Conservation (phyloP, 2,888 invertebrate species). For the Tolmerus cingulatus region DNA sequence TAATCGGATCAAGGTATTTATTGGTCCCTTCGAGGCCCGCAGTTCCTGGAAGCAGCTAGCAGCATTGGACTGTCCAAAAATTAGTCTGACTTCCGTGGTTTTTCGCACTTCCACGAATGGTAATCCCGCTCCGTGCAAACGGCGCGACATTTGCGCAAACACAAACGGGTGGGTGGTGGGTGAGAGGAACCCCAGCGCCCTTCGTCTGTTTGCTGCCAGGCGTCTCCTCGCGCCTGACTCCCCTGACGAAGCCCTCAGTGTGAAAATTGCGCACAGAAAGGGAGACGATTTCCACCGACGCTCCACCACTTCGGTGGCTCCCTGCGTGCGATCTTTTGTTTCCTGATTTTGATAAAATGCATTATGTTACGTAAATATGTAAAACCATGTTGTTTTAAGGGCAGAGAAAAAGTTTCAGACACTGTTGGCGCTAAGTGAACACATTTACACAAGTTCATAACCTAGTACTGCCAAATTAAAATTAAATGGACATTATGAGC, state of each 20-base stretch:
- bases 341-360: background rate
- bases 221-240: background rate
- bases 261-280: background rate
- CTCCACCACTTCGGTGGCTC: background rate
- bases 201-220: background rate
- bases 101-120: conserved; percentile 8
- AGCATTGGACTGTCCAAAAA: background rate
- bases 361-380: background rate
- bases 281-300: background rate
- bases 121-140: background rate
- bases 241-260: background rate
- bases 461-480: background rate
- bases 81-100: conserved; percentile 4
- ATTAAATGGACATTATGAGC: background rate
- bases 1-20: conserved; percentile 1
- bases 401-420: background rate
- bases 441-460: background rate
- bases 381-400: background rate
- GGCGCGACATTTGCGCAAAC: background rate
- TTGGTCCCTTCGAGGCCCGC: background rate
- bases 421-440: background rate
- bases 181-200: background rate
- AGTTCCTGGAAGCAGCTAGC: background rate
- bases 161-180: background rate
- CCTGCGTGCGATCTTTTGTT: background rate